A percentile compares a stretch with the other conserved stretches of the same genome.
These are phyloP conservation scores for Dryomyza anilis DNA, from an alignment of 2,888 invertebrate species.

Conservation along the genomic window DNA sequence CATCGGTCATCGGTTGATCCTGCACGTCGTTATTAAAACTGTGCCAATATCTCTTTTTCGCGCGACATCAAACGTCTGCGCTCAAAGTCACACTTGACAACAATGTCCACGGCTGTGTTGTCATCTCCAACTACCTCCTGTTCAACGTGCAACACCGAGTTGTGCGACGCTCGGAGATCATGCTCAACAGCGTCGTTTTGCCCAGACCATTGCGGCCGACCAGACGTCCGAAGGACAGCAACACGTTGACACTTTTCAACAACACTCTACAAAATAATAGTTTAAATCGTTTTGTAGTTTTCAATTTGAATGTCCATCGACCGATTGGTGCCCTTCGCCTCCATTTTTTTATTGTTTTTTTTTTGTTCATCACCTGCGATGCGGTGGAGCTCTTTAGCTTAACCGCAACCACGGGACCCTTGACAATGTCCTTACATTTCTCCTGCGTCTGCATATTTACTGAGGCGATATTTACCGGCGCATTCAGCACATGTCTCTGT, in stretches of 20 bases:
- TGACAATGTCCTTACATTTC: constrained; percentile 70
- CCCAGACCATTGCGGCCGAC: constrained; percentile 97
- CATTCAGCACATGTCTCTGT: no score
- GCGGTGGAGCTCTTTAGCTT: constrained; percentile 78
- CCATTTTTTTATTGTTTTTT: constrained; percentile 88
- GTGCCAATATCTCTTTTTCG: constrained; percentile 82
- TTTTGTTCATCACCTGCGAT: constrained; percentile 91
- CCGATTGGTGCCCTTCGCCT: constrained; percentile 87
- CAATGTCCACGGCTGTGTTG: constrained; percentile 90
- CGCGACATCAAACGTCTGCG: constrained; percentile 77
- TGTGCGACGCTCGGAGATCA: constrained; percentile 93
- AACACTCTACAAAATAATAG: no score
- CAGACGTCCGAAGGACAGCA: constrained; percentile 86
- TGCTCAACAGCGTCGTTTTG: constrained; percentile 93
- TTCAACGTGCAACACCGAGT: constrained; percentile 94
- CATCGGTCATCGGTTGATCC: constrained; percentile 55
- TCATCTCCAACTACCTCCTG: constrained; percentile 98
- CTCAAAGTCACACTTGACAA: constrained; percentile 89
- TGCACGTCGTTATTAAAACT: constrained; percentile 74
- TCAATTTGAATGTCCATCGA: constrained; percentile 96
- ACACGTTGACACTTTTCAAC: constrained; percentile 86
- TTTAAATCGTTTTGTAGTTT: no score
- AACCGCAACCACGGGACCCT: constrained; percentile 63
- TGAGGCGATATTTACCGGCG: no score
- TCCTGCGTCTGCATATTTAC: constrained; percentile 93